Evolutionary conservation across 2,888 invertebrate species (phyloP).

Genomic region (Anthoptus insignis): DNA sequence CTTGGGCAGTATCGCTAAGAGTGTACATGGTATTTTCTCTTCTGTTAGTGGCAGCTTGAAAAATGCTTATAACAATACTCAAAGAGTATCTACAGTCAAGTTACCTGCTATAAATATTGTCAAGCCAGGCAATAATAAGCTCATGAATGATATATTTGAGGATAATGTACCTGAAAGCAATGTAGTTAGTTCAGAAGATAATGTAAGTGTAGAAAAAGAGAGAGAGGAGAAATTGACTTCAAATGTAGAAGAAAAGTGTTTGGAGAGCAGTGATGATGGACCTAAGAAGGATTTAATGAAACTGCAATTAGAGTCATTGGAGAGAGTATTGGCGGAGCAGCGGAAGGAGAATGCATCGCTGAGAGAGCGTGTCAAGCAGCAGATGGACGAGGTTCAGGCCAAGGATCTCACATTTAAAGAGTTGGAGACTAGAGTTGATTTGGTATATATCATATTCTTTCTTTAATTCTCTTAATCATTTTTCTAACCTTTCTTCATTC

Average conservation of each 20-base stretch:
- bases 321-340: constrained; percentile 70
- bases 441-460: constrained; percentile 65
- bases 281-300: constrained; percentile 62
- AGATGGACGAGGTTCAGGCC: constrained; percentile 69
- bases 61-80: constrained; percentile 72
- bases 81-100: constrained; percentile 63
- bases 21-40: constrained; percentile 83
- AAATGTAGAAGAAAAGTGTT: constrained; percentile 10
- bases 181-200: constrained; percentile 23
- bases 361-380: constrained; percentile 70
- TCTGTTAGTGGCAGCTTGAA: constrained; percentile 80
- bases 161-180: constrained; percentile 52
- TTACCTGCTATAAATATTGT: constrained; percentile 54
- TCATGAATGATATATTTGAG: constrained; percentile 80
- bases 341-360: constrained; percentile 69
- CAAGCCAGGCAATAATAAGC: constrained; percentile 69
- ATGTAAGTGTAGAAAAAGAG: constrained; percentile 37
- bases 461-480: background rate
- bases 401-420: constrained; percentile 78
- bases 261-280: constrained; percentile 47
- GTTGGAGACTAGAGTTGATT: constrained; percentile 81
- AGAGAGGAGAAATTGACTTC: background rate
- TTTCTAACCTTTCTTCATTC: too few relatives aligned
- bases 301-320: constrained; percentile 73
- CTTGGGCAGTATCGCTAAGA: constrained; percentile 78